These are phyloP conservation scores for Bolinopsis microptera DNA, from an alignment of 37 sponge, comb jelly and placozoan species.

Conservation along the genomic window DNA sequence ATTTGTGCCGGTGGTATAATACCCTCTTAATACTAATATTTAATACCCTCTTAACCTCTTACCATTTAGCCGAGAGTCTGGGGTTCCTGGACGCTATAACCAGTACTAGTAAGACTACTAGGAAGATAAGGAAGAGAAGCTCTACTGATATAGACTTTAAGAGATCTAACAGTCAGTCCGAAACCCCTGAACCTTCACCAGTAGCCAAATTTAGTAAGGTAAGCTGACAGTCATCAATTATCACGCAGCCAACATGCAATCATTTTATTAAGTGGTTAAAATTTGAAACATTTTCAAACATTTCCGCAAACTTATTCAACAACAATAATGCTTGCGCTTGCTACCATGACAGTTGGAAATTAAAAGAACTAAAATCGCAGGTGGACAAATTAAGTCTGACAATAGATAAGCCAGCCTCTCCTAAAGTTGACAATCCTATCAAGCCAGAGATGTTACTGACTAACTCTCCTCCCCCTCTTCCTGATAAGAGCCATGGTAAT, in stretches of 20 bases:
- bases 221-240: background rate
- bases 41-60: no score
- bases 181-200: slow-evolving; percentile 20
- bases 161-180: background rate
- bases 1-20: no score
- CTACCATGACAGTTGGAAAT: no score
- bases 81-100: slow-evolving; percentile 65
- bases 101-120: slow-evolving; percentile 29
- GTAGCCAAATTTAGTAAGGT: slow-evolving; percentile 17
- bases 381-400: background rate
- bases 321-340: no score
- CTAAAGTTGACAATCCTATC: background rate
- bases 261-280: no score
- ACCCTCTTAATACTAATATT: no score
- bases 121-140: slow-evolving; percentile 42
- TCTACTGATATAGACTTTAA: slow-evolving; percentile 17
- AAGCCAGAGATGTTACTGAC: slow-evolving; percentile 61
- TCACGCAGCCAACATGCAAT: no score
- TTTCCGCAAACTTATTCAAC: no score
- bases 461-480: slow-evolving; percentile 59
- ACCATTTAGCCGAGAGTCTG: slow-evolving; percentile 46
- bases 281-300: no score
- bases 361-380: no score
- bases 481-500: slow-evolving; percentile 57
- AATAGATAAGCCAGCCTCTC: background rate